These are phyloP conservation scores for Lochmaea capreae DNA, from an alignment of 2,888 invertebrate genomes.

Conservation along the genomic window DNA sequence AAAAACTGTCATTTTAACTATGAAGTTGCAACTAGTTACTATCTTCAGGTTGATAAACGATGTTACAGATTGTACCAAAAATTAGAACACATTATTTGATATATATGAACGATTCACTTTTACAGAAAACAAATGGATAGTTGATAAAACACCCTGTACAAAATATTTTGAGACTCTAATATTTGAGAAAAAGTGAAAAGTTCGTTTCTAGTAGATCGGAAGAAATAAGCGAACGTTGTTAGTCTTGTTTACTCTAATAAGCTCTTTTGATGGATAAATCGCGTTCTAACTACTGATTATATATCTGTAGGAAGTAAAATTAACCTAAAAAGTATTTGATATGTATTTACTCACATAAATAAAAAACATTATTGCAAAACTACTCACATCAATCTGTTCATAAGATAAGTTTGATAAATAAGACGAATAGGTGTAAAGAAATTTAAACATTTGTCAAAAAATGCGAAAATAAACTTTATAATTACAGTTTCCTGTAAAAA, in stretches of 20 bases:
- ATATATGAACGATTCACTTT: neutral
- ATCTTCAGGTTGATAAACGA: neutral
- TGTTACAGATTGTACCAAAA: neutral
- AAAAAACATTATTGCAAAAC: neutral
- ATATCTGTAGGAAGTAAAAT: constrained; percentile 18
- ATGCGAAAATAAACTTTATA: too few relatives aligned
- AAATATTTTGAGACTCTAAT: neutral
- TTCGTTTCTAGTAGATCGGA: constrained; percentile 16
- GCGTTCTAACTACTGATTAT: constrained; percentile 36
- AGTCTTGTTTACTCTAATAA: constrained; percentile 38
- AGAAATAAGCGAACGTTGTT: constrained; percentile 25
- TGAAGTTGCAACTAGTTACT: too few relatives aligned
- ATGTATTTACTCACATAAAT: neutral
- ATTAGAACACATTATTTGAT: neutral
- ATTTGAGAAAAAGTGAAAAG: neutral
- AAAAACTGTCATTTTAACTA: neutral
- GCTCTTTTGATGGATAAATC: constrained; percentile 43
- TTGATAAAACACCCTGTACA: neutral
- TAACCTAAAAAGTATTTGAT: constrained; percentile 21
- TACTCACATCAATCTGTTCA: too few relatives aligned
- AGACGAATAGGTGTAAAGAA: too few relatives aligned
- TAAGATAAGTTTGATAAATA: too few relatives aligned
- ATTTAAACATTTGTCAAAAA: too few relatives aligned
- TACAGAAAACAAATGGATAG: neutral
- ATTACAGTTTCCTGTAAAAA: too few relatives aligned